phyloP scores from a whole-genome alignment of 30 jellyfish, hydroid and myxozoan species.

The Aurelia sp. region DNA sequence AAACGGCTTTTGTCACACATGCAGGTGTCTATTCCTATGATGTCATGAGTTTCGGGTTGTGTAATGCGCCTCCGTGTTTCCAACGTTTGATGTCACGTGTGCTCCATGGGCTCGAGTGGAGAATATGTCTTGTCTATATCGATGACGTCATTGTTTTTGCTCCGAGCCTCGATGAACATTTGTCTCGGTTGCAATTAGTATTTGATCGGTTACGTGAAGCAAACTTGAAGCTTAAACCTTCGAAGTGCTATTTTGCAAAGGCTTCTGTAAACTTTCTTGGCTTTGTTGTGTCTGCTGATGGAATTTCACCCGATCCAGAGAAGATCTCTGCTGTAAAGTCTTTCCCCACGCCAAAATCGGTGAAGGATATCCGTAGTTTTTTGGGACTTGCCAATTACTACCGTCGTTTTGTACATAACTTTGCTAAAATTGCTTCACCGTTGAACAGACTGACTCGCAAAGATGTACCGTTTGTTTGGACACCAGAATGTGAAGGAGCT shows the following conservation, averaged over 20 bases:
- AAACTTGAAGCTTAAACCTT: constrained; percentile 54
- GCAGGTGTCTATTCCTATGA: not conserved
- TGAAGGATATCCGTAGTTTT: constrained; percentile 27
- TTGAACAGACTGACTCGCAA: no score
- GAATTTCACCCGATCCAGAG: constrained; percentile 66
- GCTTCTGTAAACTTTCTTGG: constrained; percentile 54
- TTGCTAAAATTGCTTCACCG: constrained; percentile 10
- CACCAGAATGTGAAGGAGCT: constrained; percentile 12
- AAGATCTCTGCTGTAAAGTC: constrained; percentile 20
- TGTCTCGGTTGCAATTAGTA: constrained; percentile 21
- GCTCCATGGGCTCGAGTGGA: constrained; percentile 57
- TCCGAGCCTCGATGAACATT: constrained; percentile 41
- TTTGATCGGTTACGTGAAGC: constrained; percentile 70
- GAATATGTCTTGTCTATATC: constrained; percentile 37
- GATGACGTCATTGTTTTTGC: constrained; percentile 56
- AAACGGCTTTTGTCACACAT: constrained; percentile 4
- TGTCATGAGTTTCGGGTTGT: not conserved
- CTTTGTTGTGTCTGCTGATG: constrained; percentile 63
- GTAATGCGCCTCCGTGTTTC: constrained; percentile 58
- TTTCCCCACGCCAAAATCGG: constrained; percentile 38
- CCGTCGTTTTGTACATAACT: constrained; percentile 44
- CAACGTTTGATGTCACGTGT: constrained; percentile 42
- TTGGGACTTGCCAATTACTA: constrained; percentile 35
- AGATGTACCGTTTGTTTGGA: no score
- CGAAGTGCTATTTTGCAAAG: constrained; percentile 64